Percentiles rank a stretch among this genome's conserved stretches.
Evolutionary conservation across 2,113 vertebrate species (phyloP).

Genomic region (Equus przewalskii): DNA sequence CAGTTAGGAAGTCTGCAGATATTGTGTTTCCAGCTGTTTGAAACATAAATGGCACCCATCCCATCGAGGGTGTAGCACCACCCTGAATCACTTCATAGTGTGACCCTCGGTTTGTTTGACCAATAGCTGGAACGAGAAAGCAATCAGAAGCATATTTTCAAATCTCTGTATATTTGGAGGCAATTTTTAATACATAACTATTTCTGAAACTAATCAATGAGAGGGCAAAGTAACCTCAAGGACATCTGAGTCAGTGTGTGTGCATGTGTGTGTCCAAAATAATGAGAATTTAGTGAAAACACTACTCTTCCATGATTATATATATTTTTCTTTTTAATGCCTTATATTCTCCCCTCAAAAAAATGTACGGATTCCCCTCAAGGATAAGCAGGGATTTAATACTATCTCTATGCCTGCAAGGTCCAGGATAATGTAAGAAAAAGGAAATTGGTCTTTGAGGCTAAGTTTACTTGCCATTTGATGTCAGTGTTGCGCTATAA

Average conservation of each 20-base stretch:
- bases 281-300: not conserved
- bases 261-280: not conserved
- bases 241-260: not conserved
- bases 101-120: not conserved
- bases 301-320: not conserved
- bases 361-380: not conserved
- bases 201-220: not conserved
- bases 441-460: not conserved
- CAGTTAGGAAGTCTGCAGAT: not conserved
- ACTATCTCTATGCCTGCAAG: not conserved
- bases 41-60: not conserved
- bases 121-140: not conserved
- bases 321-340: not conserved
- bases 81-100: too few relatives aligned
- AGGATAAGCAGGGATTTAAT: not conserved
- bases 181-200: not conserved
- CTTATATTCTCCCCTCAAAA: not conserved
- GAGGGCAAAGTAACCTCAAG: not conserved
- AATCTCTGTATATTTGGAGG: not conserved
- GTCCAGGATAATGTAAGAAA: not conserved
- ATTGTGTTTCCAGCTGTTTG: not conserved
- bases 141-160: not conserved
- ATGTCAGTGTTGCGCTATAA: slow-evolving; percentile 22
- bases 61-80: rapidly evolving
- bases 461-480: slow-evolving; percentile 27